Evolutionary conservation across 2,888 invertebrate genomes (phyloP), one percentile per base, ranked within the genome.

Genomic region (Ryuthela nishihirai): DNA sequence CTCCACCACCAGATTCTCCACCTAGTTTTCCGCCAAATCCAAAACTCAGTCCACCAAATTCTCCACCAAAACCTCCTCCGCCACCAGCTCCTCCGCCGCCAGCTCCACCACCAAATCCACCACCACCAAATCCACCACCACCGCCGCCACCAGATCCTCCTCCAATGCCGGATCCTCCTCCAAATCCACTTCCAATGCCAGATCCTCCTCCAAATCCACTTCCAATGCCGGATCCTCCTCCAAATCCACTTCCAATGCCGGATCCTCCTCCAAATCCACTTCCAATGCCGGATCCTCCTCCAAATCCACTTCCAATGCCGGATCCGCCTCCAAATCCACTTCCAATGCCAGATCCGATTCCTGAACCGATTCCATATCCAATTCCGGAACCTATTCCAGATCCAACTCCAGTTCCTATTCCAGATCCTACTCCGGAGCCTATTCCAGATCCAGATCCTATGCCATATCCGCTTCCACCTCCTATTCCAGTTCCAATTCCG

Each of bases 121-220:
- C 56, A n/a, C n/a, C 41, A 3, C 56, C 56, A 4, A 21, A 23
- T 4, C 56, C 56, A 23, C 17, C 25, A 6, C 56, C 56, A 24
- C 17, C 15, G 5, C 56, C 56, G 10, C n/a, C 41, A 3, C 56
- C 56, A 4, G 17, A 23, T 4, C 56, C 56, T 18, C 17, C 25
- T 10, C 56, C 56, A 24, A 23, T 18, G 5, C 56, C 56, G 5
- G 9, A 23, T 6, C 55, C 55, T 2, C 4, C 4, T n/a, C 56
- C 56, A 9, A 15, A 23, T 45, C 56, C 56, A n/a, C 15, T 32
- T 4, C 56, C 56, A 10, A 24, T 17, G 2, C 56, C 56, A 9
- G 25, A 35, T 15, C 56, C 56, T 9, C 21, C 10, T 7, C 56
- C 55, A 12, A 7, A 26, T 15, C 55, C 55, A 9, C 7, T 9